phyloP scores from a whole-genome alignment of 1,140 invertebrate genomes.

The Trichoplusia ni region DNA sequence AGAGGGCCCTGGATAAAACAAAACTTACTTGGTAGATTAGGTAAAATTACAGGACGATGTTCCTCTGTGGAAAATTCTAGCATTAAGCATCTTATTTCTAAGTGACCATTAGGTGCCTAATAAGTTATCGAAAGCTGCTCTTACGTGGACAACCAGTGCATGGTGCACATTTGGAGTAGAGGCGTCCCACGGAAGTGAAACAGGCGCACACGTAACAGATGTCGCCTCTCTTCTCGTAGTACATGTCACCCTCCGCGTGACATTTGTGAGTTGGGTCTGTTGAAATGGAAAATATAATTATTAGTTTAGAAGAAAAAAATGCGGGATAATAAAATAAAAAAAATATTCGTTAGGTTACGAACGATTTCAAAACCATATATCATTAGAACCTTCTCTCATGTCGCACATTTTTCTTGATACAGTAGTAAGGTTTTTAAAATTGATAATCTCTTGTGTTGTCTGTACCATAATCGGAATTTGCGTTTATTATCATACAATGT shows the following conservation, averaged over 20 bases:
- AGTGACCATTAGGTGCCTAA: too few species aligned
- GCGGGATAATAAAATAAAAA: not conserved
- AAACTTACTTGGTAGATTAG: not conserved
- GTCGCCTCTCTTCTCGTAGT: conserved; percentile 31
- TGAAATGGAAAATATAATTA: not conserved
- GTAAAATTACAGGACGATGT: not conserved
- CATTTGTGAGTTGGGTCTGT: conserved; percentile 29
- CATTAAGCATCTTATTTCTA: too few species aligned
- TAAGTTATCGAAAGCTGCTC: too few species aligned
- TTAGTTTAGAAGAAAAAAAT: not conserved
- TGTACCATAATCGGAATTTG: too few species aligned
- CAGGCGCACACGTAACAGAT: conserved; percentile 56
- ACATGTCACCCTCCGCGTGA: conserved; percentile 55
- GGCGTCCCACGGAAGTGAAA: conserved; percentile 37
- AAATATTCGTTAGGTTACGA: not conserved
- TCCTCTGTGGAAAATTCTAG: not conserved
- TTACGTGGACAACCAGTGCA: conserved; percentile 51
- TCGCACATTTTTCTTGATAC: too few species aligned
- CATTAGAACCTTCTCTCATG: too few species aligned
- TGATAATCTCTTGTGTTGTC: too few species aligned
- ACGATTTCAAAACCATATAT: too few species aligned
- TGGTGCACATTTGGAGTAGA: conserved; percentile 52
- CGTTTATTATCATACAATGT: too few species aligned
- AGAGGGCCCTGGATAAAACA: not conserved
- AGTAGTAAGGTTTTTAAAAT: too few species aligned